Evolutionary conservation across 92 coral and sea anemone species (phyloP), one percentile per base, ranked within the genome.

Genomic region (Epizoanthus stellaris): DNA sequence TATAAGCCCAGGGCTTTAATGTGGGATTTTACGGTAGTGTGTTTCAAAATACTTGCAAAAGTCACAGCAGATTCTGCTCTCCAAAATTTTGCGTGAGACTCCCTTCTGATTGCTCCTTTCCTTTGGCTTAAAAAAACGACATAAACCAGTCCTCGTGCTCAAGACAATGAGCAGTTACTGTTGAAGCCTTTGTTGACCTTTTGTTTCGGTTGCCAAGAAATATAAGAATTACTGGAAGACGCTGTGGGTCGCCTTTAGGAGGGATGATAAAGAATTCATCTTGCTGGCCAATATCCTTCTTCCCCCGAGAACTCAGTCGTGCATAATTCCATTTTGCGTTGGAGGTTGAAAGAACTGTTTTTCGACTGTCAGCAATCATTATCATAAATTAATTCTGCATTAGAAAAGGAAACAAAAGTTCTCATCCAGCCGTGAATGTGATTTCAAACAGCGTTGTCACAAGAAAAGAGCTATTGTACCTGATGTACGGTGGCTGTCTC

Each of bases 141-240:
- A 39, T 6, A 39, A 70, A 70, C 60, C 53, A 64, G 83, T n/a
- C 83, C 83, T 79, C 83, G 83, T 79, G 83, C 38, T 23, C 60
- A 42, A 63, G 59, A 79, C 83, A 79, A 79, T n/a, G 42, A 70
- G 0, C 25, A 11, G 70, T 38, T 42, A 61, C 39, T 42, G 72
- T 30, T 12, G 52, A 36, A 14, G 4, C 73, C 54, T 79, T 15
- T 16, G 5, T 76, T 79, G 43, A 79, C 70, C 71, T 79, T 63
- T 77, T 77, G 82, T 61, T 77, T 39, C 82, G 82, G 71, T 61
- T 79, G 60, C 73, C 52, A 79, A 42, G 70, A 77, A 53, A 38
- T 40, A 10, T 34, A 19, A 13, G 52, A 34, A 68, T 6, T 25
- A 34, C 52, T 7, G 49, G 14, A 64, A 58, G 71, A 62, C 19